Evolutionary conservation across 2,888 invertebrate genomes (phyloP), one percentile per base, ranked within the genome.

Genomic region (Euproctis similis): DNA sequence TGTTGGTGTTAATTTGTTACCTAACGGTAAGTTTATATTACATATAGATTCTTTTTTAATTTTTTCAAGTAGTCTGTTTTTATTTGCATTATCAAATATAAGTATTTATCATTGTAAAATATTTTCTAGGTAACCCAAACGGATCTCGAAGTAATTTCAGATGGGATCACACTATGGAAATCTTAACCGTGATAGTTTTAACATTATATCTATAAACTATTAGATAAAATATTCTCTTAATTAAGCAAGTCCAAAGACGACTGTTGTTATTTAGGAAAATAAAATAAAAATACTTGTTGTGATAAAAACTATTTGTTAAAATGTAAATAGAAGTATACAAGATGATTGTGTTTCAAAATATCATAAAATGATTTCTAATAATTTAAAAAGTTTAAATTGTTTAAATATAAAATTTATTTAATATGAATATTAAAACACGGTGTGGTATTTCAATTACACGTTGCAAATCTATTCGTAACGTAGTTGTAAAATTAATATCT

Each of bases 81-180:
- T 32, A 35, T 48, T 49, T 57, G 36, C 30, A 41, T 46, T 43
- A 32, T 40, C 45, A 42, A 41, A 28, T 48, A 41, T 49, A 47
- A 45, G 61, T 73, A 70, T 74, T 77, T 73, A 78, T 71, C 59
- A 45, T 60, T 59, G 65, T 59, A 52, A 39, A 63, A 74, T 76
- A 63, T 80, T 81, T 84, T 84, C 70, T 84, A 84, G 84, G 84
- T 84, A 84, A 84, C 63, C 81, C 82, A 74, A 84, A 76, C 65
- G 84, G 84, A 80, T 70, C 80, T 73, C 61, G 80, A 68, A 74
- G 73, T 63, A 60, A 63, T 69, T 69, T 68, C 63, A 67, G 64
- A 74, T 69, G 78, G 75, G 66, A 67, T 64, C 62, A 60, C 56
- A 59, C 63, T 68, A 74, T 65, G 77, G 77, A 76, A 55, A 57